phyloP scores from a whole-genome alignment of 2,888 invertebrate species.

The Molanna angustata region DNA sequence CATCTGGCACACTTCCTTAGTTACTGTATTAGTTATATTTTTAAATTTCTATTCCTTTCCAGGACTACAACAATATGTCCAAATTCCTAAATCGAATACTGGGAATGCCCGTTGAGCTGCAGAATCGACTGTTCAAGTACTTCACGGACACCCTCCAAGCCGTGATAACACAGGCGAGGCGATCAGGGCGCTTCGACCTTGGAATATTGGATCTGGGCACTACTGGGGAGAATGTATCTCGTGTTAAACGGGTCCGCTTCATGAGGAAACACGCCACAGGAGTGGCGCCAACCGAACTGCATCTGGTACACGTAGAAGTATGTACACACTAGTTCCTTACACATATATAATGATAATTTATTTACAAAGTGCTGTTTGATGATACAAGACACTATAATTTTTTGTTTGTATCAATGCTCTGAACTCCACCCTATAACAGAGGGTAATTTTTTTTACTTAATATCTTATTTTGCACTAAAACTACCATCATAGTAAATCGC shows the following conservation, averaged over 20 bases:
- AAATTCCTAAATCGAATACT: conserved; percentile 98
- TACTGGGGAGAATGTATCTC: conserved; percentile 86
- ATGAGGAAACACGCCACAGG: conserved; percentile 88
- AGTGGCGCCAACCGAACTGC: conserved; percentile 88
- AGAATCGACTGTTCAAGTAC: conserved; percentile 95
- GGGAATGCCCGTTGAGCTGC: conserved; percentile 95
- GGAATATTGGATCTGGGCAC: conserved; percentile 81
- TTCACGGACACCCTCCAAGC: conserved; percentile 94
- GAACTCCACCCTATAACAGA: too few species aligned
- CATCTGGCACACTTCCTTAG: too few species aligned
- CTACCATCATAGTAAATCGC: too few species aligned
- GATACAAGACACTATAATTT: too few species aligned
- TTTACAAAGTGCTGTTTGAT: too few species aligned
- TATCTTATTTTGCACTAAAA: too few species aligned
- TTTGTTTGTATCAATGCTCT: too few species aligned
- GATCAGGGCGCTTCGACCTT: conserved; percentile 93
- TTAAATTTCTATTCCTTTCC: conserved; percentile 28
- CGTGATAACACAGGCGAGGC: conserved; percentile 89
- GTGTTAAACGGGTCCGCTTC: conserved; percentile 79
- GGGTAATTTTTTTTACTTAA: too few species aligned
- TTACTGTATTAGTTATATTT: too few species aligned
- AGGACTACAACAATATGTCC: conserved; percentile 94
- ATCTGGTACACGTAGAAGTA: conserved; percentile 89
- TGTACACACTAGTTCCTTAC: too few species aligned
- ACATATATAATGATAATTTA: too few species aligned